phyloP scores from a whole-genome alignment of 2,113 vertebrate species.

The Megalops atlanticus region DNA sequence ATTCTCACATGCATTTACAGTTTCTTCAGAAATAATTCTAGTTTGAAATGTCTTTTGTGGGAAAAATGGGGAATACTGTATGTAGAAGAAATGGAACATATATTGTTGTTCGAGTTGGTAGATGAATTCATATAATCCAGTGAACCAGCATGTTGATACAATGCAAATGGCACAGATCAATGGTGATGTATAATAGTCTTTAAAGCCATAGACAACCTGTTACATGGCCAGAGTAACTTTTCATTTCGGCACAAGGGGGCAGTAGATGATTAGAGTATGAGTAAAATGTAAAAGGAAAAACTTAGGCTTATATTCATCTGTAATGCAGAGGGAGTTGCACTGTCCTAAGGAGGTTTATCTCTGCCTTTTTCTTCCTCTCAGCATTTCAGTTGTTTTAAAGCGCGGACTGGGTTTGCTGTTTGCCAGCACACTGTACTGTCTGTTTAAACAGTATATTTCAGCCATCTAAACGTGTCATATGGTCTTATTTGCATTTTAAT shows the following conservation, averaged over 20 bases:
- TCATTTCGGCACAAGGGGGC: constrained; percentile 50
- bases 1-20: no score
- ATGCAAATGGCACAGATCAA: no score
- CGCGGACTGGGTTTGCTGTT: neutral
- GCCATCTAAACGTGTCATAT: constrained; percentile 24
- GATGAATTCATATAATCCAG: no score
- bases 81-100: no score
- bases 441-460: neutral
- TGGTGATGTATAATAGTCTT: no score
- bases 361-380: neutral
- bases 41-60: no score
- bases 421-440: neutral
- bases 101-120: no score
- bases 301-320: neutral
- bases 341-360: neutral
- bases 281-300: neutral
- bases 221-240: no score
- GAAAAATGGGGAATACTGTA: no score
- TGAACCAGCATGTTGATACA: no score
- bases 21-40: no score
- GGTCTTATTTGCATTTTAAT: constrained; percentile 33
- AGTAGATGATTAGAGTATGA: constrained; percentile 35
- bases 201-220: no score
- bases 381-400: neutral
- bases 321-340: neutral